Base-by-base conservation (phyloP, 2,797 vertebrate genomes). In the Vespertilio murinus region DNA sequence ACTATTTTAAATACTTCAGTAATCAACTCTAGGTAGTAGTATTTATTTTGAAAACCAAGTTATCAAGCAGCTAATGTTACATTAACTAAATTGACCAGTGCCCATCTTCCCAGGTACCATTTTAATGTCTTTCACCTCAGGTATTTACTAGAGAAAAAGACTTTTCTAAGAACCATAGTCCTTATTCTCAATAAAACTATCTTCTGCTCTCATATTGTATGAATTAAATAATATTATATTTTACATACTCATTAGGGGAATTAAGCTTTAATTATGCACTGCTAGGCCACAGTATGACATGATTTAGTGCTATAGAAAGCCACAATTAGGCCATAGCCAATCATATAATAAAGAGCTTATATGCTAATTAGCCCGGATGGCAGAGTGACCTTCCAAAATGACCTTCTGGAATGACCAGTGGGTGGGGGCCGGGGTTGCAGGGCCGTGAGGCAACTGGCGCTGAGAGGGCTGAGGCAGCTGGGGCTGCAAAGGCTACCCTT, bases 151-250 rank as follows among this genome's bases (percentile, higher is more conserved):
- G n/a, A 61, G 67, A 86, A 49, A 93, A 95, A 38, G 7, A 70
- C 28, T 49, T 83, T 95, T 47, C 78, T 84, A 80, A 88, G 69
- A 81, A 79, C 75, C 2, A n/a, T 3, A 40, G 17, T 23, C 16
- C 17, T 42, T 22, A 83, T 5, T 73, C 28, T 82, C 23, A 93
- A 23, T 79, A 49, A 94, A 95, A 85, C 54, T 69, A 91, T 77
- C 35, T 74, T 81, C 22, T 90, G 52, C 42, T 38, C 13, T 59
- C 18, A 67, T 49, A 75, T n/a, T 94, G 56, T 90, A 5, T 38
- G 86, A 95, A 64, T 67, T 56, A 95, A 90, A 71, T 86, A 82
- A 70, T 40, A 30, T 13, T 49, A 35, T 90, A 80, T 86, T 91
- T 96, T 78, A 89, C 2, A 71, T n/a, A 81, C 4, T 47, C n/a